Evolutionary conservation across 2,113 vertebrate species (phyloP).

Genomic region (Vicugna pacos): DNA sequence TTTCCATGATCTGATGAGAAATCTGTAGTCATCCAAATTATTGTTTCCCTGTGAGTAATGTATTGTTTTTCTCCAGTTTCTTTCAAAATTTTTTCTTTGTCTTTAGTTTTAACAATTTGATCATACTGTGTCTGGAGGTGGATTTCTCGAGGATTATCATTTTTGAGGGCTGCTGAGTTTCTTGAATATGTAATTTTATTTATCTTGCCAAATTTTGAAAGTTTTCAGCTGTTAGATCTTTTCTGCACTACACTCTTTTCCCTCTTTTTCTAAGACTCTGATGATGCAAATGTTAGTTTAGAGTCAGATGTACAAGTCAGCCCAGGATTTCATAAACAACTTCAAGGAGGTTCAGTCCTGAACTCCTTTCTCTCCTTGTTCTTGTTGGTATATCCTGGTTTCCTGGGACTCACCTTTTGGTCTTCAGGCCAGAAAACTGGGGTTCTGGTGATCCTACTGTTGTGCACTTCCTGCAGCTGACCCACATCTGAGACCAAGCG

Average conservation of each 20-base stretch:
- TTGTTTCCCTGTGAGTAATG: background rate
- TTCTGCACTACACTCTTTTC: background rate
- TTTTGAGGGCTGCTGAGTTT: background rate
- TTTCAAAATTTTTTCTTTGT: background rate
- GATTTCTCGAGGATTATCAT: background rate
- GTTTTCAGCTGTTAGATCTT: background rate
- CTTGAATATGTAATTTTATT: background rate
- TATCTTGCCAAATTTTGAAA: background rate
- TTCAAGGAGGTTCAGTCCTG: background rate
- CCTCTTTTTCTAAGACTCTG: background rate
- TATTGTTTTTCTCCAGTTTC: background rate
- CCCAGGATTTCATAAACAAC: background rate
- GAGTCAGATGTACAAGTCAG: background rate
- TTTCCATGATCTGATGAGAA: background rate
- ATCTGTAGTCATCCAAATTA: background rate
- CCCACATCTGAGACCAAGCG: background rate
- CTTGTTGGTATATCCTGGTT: background rate
- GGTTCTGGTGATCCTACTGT: background rate
- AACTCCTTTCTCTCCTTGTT: background rate
- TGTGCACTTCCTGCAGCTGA: background rate
- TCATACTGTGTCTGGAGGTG: background rate
- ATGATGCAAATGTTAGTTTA: background rate
- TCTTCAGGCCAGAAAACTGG: background rate
- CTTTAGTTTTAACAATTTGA: background rate
- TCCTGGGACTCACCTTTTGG: background rate